Base-by-base conservation (phyloP, 2,888 invertebrate genomes). In the Agrotis exclamationis region DNA sequence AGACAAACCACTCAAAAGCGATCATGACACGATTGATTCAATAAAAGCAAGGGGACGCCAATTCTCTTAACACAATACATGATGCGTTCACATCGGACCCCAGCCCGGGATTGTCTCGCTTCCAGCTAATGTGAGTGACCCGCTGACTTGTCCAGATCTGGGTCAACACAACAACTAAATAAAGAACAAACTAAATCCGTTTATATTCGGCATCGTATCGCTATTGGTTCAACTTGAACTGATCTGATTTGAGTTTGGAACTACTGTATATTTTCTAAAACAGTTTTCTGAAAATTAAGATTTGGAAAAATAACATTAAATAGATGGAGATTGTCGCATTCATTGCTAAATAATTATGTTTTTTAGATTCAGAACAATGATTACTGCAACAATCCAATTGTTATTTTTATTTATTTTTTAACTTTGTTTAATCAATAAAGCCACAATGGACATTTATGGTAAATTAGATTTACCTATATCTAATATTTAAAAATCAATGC, bases 141-240 rank as follows among this genome's bases (percentile, higher is more conserved):
- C 78, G 78, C 78, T 79, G 82, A 82, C 77, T 51, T 63, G 74
- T 79, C 48, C 72, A 71, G 71, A 91, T 90, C 78, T 90, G 75
- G 91, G 90, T 90, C 89, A 89, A 75, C 70, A 71, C 81, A 86
- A 76, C 85, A 74, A 71, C 74, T 69, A 78, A 84, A 79, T 75
- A 77, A 83, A 81, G 86, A 88, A 85, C 56, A 86, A 77, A 54
- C 58, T 48, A 48, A 48, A 22, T 68, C 13, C 13, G 39, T 50
- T 76, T 57, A 9, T 48, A 18, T 67, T 50, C 9, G 45, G 22
- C 6, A 22, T 44, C 20, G 44, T 45, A 18, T 51, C 11, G 28
- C 7, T 4, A 28, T 63, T 7, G 14, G 18, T 53, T 63, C 20
- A 22, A 20, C 4, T 51, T 63, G 22, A 63, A 5, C 13, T 18